Percentiles rank a stretch among this genome's conserved stretches.
phyloP scores from a whole-genome alignment of 2,113 vertebrate species.

The Scalopus aquaticus region DNA sequence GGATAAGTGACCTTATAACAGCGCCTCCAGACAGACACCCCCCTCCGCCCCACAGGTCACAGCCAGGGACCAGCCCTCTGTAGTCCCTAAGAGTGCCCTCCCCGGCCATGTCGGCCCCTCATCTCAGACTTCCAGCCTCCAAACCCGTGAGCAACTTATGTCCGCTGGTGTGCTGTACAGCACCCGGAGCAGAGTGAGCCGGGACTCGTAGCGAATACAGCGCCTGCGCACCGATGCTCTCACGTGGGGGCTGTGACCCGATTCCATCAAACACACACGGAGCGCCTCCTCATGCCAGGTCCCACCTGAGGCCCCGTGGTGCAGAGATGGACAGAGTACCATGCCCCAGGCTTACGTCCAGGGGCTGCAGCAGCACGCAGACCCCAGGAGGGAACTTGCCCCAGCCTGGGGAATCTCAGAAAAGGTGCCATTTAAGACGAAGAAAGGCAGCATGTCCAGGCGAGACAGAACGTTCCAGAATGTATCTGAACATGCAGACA shows the following conservation, averaged over 20 bases:
- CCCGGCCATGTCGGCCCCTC: no score
- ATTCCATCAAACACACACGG: neutral
- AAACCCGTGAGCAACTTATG: neutral
- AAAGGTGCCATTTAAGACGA: neutral
- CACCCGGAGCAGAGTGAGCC: neutral
- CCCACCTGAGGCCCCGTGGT: neutral
- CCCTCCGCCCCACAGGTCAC: neutral
- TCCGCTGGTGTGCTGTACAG: neutral
- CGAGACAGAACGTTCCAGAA: neutral
- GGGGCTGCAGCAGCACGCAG: rapidly evolving
- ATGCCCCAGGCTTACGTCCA: no score
- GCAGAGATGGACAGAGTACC: neutral
- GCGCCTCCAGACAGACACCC: neutral
- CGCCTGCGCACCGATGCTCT: neutral
- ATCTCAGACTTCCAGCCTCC: neutral
- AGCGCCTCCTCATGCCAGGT: no score
- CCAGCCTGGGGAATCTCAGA: neutral
- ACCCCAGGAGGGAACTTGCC: neutral
- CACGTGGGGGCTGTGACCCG: neutral
- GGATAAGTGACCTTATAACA: neutral
- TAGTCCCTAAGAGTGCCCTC: neutral
- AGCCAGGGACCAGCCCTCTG: neutral
- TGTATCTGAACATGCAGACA: no score
- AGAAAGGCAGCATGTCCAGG: neutral
- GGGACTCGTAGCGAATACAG: no score